Evolutionary conservation across 2,797 vertebrate species (phyloP), one percentile per base, ranked within the genome.

Genomic region (Melanotaenia pygmaea): DNA sequence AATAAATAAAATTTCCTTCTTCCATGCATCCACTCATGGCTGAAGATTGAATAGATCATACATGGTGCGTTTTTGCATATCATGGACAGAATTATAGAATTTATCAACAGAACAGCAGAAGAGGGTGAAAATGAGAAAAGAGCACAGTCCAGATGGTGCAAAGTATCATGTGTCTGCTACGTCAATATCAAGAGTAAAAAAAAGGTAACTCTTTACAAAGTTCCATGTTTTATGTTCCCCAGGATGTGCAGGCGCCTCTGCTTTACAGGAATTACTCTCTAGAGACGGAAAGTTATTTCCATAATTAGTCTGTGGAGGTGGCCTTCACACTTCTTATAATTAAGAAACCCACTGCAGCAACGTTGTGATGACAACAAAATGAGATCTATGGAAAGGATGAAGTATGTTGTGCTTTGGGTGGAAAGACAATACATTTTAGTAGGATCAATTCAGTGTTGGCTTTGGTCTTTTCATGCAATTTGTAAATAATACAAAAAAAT

Each of bases 371-470:
- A 53, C 34, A 62, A 20, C 13, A 13, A 20, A 43, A 24, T 5
- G 7, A 63, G 43, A 34, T 20, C 8, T 0, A n/a, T n/a, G 43
- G 32, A 69, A 57, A 28, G 45, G 24, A 69, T 59, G 35, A 51
- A 10, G 13, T 51, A n/a, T 37, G 63, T 13, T 32, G 47, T 30
- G 30, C 34, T 9, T 45, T 67, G 22, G 70, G 59, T 67, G 45
- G 51, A 45, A 47, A 70, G 61, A 61, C 51, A 74, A 37, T n/a
- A 35, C 8, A 56, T 63, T 47, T 62, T 64, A 74, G 60, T 20
- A 13, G 16, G 28, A 51, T 40, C 8, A 45, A 43, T 24, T 70
- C 13, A 60, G 24, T 16, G 26, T 50, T 60, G 54, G 16, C 37
- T 72, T 54, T 34, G 45, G 35, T 58, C 6, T 53, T 68, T 60